Evolutionary conservation across 1,140 invertebrate genomes (phyloP).

Genomic region (Spodoptera litura): DNA sequence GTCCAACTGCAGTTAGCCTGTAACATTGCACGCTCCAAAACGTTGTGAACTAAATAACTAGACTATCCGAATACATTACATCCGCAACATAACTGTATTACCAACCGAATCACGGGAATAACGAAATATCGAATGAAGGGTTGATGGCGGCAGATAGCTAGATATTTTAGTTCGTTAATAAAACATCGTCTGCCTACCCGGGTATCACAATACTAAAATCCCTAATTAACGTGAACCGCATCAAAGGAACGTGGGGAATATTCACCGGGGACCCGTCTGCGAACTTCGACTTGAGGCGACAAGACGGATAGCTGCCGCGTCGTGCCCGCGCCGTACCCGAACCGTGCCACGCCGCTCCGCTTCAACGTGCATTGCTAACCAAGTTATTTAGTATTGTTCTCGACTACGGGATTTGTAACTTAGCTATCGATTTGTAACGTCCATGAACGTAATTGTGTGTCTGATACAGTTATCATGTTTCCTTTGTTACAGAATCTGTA

Average conservation of each 20-base stretch:
- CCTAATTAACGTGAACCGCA: conserved; percentile 59
- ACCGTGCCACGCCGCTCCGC: conserved; percentile 19
- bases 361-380: conserved; percentile 50
- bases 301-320: conserved; percentile 59
- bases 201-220: conserved; percentile 51
- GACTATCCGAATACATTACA: not conserved
- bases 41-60: conserved; percentile 21
- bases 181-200: conserved; percentile 47
- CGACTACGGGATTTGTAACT: conserved; percentile 6
- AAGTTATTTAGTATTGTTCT: conserved; percentile 40
- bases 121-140: not conserved
- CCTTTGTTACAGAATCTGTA: not conserved
- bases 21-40: conserved; percentile 63
- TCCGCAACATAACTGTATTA: conserved; percentile 4
- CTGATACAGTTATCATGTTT: not conserved
- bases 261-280: conserved; percentile 65
- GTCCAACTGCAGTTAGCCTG: conserved; percentile 64
- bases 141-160: not conserved
- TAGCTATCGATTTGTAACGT: conserved; percentile 24
- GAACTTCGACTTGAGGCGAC: conserved; percentile 65
- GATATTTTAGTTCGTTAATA: conserved; percentile 52
- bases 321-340: not conserved
- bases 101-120: not conserved
- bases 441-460: not conserved
- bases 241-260: conserved; percentile 46